Base-by-base conservation (phyloP, 2,113 vertebrate species). In the Lagopus leucura region DNA sequence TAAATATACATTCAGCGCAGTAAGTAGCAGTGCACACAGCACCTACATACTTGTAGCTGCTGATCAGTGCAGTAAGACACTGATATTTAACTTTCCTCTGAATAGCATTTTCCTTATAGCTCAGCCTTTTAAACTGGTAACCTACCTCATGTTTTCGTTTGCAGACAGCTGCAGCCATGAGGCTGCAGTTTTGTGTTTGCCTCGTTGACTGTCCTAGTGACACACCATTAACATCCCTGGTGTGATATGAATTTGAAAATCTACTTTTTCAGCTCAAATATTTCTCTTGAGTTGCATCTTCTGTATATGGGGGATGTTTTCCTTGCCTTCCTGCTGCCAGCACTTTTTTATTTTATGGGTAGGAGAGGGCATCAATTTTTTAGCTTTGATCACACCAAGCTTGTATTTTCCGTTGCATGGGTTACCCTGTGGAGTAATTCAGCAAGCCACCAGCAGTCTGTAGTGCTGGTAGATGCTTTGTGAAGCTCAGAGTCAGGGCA, bases 1-100 rank as follows among this genome's bases (percentile, higher is more conserved):
- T 36, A 92, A 93, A 65, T 96, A 95, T 6, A 95, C 87, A 32
- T 97, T 69, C 93, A 82, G 34, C n/a, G 52, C 94, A 32, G 92
- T 95, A 95, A 97, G 88, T 95, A 82, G 52, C 83, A 94, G 54
- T 7, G 8, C 61, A 22, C 5, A 38, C 47, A 13, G 34, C 66
- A 61, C 75, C 43, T 50, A 8, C 42, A 13, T 36, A 34, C 25
- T 40, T 76, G 61, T 40, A 57, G 43, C 20, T 32, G 10, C 42
- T 43, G 42, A 43, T 43, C 42, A 43, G 42, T 17, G 42, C 65
- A 73, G 6, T 40, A 89, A 63, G 13, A 27, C 80, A 38, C 25
- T 90, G 55, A 52, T 74, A n/a, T 64, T 48, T 75, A 50, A 60
- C 28, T 92, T 57, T 55, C 64, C 69, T 75, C 52, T 57, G 28